phyloP scores from a whole-genome alignment of 2,888 invertebrate genomes.

The Drosophila incognita region DNA sequence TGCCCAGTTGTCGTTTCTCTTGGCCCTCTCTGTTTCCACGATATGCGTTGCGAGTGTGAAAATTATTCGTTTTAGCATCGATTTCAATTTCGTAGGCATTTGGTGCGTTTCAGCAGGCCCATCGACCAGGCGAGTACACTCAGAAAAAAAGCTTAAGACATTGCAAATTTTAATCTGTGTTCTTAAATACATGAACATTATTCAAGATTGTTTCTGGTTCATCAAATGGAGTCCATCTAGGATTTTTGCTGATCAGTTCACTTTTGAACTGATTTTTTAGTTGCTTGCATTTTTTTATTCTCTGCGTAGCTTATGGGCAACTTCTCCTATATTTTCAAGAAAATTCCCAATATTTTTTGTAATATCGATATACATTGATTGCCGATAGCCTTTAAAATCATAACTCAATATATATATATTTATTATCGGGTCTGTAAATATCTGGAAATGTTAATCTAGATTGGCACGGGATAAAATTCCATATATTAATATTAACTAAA shows the following conservation, averaged over 20 bases:
- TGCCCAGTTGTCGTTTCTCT: conserved; percentile 17
- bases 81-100: conserved; percentile 28
- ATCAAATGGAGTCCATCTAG: not conserved
- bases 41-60: conserved; percentile 52
- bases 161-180: no score
- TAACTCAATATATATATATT: no score
- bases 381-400: not conserved
- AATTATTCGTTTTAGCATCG: conserved; percentile 54
- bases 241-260: not conserved
- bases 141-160: not conserved
- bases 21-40: conserved; percentile 4
- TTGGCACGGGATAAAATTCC: not conserved
- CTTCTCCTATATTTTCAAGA: not conserved
- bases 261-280: no score
- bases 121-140: not conserved
- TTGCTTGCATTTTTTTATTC: not conserved
- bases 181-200: not conserved
- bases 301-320: not conserved
- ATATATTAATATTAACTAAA: not conserved
- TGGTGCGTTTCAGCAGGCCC: conserved; percentile 53
- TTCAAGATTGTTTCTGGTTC: not conserved
- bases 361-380: conserved; percentile 1
- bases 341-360: not conserved
- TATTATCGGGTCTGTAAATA: not conserved
- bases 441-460: not conserved